Percentiles rank a stretch among this genome's conserved stretches.
Evolutionary conservation across 2,113 vertebrate species (phyloP).

Genomic region (Dryoscopus gambensis): DNA sequence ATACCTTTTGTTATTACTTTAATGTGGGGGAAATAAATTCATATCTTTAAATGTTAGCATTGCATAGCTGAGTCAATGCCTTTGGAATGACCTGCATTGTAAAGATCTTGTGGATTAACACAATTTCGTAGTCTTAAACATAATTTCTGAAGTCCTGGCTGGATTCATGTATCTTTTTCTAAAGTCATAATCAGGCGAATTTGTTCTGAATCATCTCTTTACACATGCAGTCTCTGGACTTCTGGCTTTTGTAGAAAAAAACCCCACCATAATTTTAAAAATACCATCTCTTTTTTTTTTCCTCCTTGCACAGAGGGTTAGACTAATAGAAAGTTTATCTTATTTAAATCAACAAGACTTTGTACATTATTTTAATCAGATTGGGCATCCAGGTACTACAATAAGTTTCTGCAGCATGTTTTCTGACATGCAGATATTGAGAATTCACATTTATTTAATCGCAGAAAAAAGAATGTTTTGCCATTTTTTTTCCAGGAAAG

Average conservation of each 20-base stretch:
- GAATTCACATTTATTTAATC: background rate
- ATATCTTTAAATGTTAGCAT: background rate
- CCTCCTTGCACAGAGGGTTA: background rate
- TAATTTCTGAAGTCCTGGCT: background rate
- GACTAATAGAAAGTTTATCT: background rate
- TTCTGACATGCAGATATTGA: background rate
- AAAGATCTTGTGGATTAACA: background rate
- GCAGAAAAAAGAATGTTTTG: background rate
- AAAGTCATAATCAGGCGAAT: background rate
- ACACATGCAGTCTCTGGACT: background rate
- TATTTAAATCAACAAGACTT: background rate
- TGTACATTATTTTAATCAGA: background rate
- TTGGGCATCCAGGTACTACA: background rate
- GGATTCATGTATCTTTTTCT: background rate
- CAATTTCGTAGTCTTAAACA: background rate
- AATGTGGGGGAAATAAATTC: background rate
- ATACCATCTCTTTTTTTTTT: background rate
- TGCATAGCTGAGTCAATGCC: background rate
- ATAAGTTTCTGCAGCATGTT: background rate
- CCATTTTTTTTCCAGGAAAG: background rate
- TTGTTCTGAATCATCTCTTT: background rate
- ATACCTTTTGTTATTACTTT: background rate
- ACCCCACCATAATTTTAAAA: background rate
- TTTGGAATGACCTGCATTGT: background rate
- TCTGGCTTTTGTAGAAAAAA: background rate